Conservation (phyloP, 2,797 vertebrate species). For the Bovichtus variegatus region DNA sequence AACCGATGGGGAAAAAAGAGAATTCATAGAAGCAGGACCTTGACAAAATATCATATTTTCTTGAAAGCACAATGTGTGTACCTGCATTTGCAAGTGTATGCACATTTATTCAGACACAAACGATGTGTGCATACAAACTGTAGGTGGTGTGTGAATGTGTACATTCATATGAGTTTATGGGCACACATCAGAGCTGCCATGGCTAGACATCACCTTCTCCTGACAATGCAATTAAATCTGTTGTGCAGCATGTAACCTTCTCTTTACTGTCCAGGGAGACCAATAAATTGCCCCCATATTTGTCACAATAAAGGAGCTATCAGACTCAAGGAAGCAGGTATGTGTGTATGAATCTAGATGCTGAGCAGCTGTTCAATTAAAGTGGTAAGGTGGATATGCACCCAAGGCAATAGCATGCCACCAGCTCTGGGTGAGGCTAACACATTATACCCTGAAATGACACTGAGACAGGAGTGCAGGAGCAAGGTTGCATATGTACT, state of each 20-base stretch:
- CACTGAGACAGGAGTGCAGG: conserved; percentile 46
- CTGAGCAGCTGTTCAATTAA: conserved; percentile 86
- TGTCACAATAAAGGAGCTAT: conserved; percentile 84
- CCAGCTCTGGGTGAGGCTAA: conserved; percentile 54
- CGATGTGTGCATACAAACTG: conserved; percentile 34
- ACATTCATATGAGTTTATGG: conserved; percentile 56
- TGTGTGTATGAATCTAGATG: conserved; percentile 75
- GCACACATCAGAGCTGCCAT: conserved; percentile 62
- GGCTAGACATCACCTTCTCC: conserved; percentile 72
- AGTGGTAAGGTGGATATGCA: conserved; percentile 70
- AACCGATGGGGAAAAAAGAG: conserved; percentile 50
- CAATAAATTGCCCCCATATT: conserved; percentile 84
- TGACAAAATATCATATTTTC: conserved; percentile 69
- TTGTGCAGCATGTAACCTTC: conserved; percentile 82
- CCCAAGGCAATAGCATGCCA: conserved; percentile 69
- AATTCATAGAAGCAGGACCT: conserved; percentile 54
- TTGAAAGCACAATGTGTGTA: conserved; percentile 17
- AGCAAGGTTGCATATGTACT: conserved; percentile 45
- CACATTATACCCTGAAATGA: conserved; percentile 57
- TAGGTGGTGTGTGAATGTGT: conserved; percentile 42
- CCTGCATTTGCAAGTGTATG: background rate
- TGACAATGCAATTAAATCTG: conserved; percentile 86
- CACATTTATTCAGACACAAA: conserved; percentile 37
- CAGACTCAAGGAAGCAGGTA: conserved; percentile 74
- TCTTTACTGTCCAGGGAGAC: conserved; percentile 84